Conservation (phyloP, 2,113 vertebrate species). For the Tragelaphus buxtoni region DNA sequence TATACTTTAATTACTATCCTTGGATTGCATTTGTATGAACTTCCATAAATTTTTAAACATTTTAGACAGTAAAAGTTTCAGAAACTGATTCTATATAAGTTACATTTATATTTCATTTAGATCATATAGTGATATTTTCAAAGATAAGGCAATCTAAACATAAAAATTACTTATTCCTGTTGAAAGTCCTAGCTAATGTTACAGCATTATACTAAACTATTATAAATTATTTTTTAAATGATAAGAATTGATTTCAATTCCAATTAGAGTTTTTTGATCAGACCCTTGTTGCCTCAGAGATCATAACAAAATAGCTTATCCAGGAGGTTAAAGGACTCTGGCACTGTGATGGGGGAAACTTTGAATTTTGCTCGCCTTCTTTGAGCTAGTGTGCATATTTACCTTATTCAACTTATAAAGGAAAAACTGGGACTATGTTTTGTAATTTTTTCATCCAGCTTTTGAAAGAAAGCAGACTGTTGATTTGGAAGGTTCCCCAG, state of each 20-base stretch:
- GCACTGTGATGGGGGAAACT: neutral
- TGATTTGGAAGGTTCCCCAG: neutral
- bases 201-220: neutral
- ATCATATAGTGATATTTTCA: neutral
- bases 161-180: neutral
- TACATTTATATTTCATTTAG: neutral
- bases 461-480: slow-evolving; percentile 29
- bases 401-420: neutral
- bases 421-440: neutral
- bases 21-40: neutral
- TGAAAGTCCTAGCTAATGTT: neutral
- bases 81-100: neutral
- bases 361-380: slow-evolving; percentile 1
- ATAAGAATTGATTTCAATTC: neutral
- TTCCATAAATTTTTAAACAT: neutral
- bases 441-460: neutral
- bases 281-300: neutral
- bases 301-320: neutral
- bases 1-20: neutral
- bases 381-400: neutral
- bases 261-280: neutral
- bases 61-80: neutral
- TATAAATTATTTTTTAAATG: neutral
- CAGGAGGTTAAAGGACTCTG: neutral
- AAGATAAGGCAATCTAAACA: neutral